Evolutionary conservation across 1,140 invertebrate genomes (phyloP), one percentile per base, ranked within the genome.

Genomic region (honey bee (Apis mellifera)): DNA sequence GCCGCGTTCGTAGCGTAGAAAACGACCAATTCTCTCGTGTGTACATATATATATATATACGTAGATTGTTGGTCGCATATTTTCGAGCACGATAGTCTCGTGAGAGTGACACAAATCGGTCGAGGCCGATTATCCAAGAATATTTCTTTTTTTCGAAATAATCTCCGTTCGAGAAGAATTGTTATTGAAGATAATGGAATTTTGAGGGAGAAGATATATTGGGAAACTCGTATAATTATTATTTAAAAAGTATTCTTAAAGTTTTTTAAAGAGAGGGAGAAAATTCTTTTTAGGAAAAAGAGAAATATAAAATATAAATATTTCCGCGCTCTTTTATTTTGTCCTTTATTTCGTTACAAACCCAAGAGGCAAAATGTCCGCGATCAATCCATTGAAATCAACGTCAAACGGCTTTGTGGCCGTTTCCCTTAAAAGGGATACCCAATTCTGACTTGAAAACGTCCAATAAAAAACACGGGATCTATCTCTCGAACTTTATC

Each of bases 1-100:
- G 87, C 86, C 84, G 50, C 76, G 62, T 79, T 60, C 7, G 23
- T 66, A n/a, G n/a, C n/a, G 23, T 60, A 73, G 23, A 52, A 64
- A 79, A 60, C 69, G 71, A 86, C 54, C 72, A 66, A 65, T 71
- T 68, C 57, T 68, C 57, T 73, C 54, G 59, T 55, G 21, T 23
- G 17, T 19, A 15, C 26, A 68, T 21, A 19, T 19, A 13, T 55
- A 55, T 19, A 15, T 48, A 66, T 17, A 19, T 19, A 19, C 32
- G 32, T n/a, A n/a, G n/a, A n/a, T 2, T 21, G 32, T 5, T 21
- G 15, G 23, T 15, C 23, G 52, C 32, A 64, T 21, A 15, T 48
- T 23, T 69, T 23, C 32, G 62, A n/a, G n/a, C n/a, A n/a, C 26
- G 15, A 32, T 15, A 7, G 32, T 32, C 19, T 19, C 26, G 1